phyloP scores from a whole-genome alignment of 2,113 vertebrate genomes.

The Tinamus guttatus region DNA sequence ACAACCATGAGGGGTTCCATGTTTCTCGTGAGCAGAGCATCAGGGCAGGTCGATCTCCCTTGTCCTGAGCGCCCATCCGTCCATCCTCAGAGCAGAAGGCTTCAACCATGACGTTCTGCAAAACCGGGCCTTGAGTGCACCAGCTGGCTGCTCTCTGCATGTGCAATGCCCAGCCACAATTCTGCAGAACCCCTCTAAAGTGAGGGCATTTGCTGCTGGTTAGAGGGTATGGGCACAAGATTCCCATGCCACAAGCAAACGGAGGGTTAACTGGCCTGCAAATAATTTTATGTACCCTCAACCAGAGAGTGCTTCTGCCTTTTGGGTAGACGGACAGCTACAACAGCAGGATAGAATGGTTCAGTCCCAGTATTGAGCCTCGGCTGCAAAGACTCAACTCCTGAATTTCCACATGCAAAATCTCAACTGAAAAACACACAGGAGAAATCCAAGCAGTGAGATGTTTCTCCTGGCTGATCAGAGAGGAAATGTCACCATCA shows the following conservation, averaged over 20 bases:
- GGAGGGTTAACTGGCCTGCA: background rate
- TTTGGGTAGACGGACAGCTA: conserved; percentile 58
- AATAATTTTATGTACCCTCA: background rate
- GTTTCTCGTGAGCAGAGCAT: background rate
- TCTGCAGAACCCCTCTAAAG: background rate
- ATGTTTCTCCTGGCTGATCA: background rate
- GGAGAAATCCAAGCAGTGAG: background rate
- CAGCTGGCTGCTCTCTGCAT: background rate
- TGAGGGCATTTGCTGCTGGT: background rate
- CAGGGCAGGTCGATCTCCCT: background rate
- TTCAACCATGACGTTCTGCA: background rate
- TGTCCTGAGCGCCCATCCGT: fast-evolving
- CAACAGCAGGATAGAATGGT: conserved; percentile 8
- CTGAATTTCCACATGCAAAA: conserved; percentile 4
- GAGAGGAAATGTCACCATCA: background rate
- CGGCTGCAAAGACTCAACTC: background rate
- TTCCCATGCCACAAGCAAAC: background rate
- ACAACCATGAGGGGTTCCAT: background rate
- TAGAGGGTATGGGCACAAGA: background rate
- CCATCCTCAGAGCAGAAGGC: background rate
- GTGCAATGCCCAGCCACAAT: fast-evolving
- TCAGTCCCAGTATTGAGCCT: background rate
- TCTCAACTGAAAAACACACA: background rate
- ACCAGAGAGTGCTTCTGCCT: conserved; percentile 23
- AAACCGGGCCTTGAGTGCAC: background rate